Evolutionary conservation across 2,113 vertebrate genomes (phyloP), one percentile per base, ranked within the genome.

Genomic region (Chaetodon auriga): DNA sequence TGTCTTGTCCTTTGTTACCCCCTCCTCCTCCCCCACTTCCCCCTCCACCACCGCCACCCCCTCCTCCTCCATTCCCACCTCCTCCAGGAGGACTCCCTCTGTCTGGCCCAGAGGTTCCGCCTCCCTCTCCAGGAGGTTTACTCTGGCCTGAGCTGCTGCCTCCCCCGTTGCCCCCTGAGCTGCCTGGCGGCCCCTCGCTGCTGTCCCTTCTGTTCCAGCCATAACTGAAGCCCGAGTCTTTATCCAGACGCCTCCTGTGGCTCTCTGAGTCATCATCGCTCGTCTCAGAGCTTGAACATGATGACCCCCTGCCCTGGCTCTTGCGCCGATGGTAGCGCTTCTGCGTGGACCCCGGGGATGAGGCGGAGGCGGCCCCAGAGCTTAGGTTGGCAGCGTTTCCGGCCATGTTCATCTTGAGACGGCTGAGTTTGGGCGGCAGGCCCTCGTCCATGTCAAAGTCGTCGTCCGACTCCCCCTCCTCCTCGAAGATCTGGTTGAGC

Each of bases 401-500:
- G 0, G 80, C 83, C 0, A 99, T 97, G 77, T 97, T 98, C 98
- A 99, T 99, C 91, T 97, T 98, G 85, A 99, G 95, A 16, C 98
- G 94, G 94, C 97, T 99, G 78, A 99, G 95, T 88, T 99, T 99
- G 11, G 98, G 98, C 0, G 98, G 98, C 57, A 99, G 94, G 58
- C 97, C 97, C 94, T 98, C 97, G 0, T 98, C 97, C 96, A 96
- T 96, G 94, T 98, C 97, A 0, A 97, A 97, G 89, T 99, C 98
- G 0, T 99, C 98, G 1, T 99, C 98, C 0, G 98, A 99, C 91
- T 99, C 98, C 0, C 97, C 98, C 83, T 99, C 97, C 92, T 99
- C 98, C 90, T 99, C 98, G 0, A 98, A 99, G 93, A 99, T 99
- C 90, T 99, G 98, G 89, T 99, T 99, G 78, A 99, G 97, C 23